Evolutionary conservation across 2,888 invertebrate species (phyloP), one percentile per base, ranked within the genome.

Genomic region (Cryptus viduatorius): DNA sequence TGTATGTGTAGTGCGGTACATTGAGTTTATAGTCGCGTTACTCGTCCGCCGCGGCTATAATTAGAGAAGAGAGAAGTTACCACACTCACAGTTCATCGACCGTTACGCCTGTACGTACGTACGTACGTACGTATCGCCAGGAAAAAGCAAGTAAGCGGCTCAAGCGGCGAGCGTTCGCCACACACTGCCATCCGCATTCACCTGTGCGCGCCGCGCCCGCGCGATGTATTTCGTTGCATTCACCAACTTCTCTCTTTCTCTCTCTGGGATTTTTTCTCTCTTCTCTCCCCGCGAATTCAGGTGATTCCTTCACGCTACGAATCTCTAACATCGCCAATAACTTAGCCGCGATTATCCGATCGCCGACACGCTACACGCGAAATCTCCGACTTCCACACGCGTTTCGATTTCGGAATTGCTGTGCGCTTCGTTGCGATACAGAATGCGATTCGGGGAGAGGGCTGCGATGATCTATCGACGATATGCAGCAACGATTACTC

Each of bases 41-140:
- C 82, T 82, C 84, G 84, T 80, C 81, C 83, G 71, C 75, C 31
- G 65, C 80, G 77, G 79, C 82, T 86, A 86, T 86, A 86, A 87
- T 86, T 86, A 86, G 72, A 86, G 84, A 85, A 85, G 79, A 82
- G 61, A 79, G 85, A 82, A 85, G 84, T 86, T 86, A 86, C 84
- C 86, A 87, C 86, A 87, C 86, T 84, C 85, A 84, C 84, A 86
- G 87, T 87, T 87, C 87, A 86, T 87, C 83, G 87, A 87, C 87
- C 87, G 86, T 87, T 87, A 85, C 86, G 84, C 83, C 86, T 87
- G 84, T 87, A 81, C 85, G 76, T 86, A 80, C 79, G 64, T 8
- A 24, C 80, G 79, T 50, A 42, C 56, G 64, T 8, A 24, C 80
- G 79, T 50, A 42, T 50, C 81, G 69, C 72, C 72, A 56, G 75